Evolutionary conservation across 2,797 vertebrate species (phyloP).

Genomic region (Cichlasoma orientale): DNA sequence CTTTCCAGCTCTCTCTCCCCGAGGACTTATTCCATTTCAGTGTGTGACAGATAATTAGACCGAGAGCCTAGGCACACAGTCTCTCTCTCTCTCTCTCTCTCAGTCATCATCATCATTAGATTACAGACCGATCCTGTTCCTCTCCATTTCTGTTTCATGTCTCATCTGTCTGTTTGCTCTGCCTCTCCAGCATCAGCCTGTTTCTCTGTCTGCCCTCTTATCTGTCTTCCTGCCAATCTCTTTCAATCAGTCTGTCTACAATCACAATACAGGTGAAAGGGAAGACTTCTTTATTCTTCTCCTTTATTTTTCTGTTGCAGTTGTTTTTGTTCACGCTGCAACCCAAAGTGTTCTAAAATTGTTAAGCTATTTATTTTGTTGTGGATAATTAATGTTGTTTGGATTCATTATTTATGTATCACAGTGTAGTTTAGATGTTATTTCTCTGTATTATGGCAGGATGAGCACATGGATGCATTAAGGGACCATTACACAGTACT

Average conservation of each 20-base stretch:
- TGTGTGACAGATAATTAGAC: slow-evolving; percentile 68
- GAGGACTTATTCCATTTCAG: slow-evolving; percentile 64
- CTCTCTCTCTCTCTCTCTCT: slow-evolving; percentile 19
- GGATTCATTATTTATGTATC: background rate
- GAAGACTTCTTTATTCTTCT: background rate
- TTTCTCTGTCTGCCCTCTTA: slow-evolving; percentile 4
- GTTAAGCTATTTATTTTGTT: background rate
- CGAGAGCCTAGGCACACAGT: slow-evolving; percentile 29
- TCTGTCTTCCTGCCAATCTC: slow-evolving; percentile 18
- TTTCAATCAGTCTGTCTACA: background rate
- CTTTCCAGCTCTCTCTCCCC: slow-evolving; percentile 18
- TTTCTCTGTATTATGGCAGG: background rate
- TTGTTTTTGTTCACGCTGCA: background rate
- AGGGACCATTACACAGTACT: background rate
- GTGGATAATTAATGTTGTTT: background rate
- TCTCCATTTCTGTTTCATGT: slow-evolving; percentile 52
- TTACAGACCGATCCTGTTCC: slow-evolving; percentile 52
- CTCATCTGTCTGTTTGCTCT: slow-evolving; percentile 51
- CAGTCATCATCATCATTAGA: slow-evolving; percentile 58
- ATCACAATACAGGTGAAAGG: background rate
- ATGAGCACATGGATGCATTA: background rate
- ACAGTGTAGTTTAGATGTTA: background rate
- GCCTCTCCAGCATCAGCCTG: slow-evolving; percentile 20
- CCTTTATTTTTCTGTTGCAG: background rate
- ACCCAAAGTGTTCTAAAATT: background rate